phyloP scores from a whole-genome alignment of 2,797 vertebrate species.

The Myiothlypis chrysogaster region DNA sequence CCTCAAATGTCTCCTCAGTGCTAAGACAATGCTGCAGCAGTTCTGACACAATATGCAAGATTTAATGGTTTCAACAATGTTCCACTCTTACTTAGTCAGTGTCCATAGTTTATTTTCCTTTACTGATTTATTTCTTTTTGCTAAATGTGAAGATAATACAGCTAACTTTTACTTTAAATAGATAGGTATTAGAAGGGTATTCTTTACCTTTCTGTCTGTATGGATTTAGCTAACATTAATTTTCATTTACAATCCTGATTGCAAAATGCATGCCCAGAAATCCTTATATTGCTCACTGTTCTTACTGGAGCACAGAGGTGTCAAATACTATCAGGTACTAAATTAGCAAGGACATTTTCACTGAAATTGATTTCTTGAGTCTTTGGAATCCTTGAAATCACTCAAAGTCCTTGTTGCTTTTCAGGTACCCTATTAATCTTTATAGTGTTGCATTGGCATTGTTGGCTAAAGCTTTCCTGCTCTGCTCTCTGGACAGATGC shows the following conservation, averaged over 20 bases:
- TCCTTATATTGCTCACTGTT: constrained; percentile 9
- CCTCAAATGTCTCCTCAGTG: background rate
- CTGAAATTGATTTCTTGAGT: constrained; percentile 81
- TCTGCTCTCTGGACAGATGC: constrained; percentile 18
- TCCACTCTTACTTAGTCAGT: background rate
- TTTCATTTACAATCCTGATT: constrained; percentile 22
- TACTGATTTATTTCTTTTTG: constrained; percentile 21
- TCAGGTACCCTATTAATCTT: constrained; percentile 78
- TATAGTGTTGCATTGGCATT: constrained; percentile 63
- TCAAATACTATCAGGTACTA: constrained; percentile 71
- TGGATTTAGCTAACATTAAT: constrained; percentile 18
- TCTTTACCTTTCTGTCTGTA: background rate
- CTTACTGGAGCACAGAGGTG: constrained; percentile 40
- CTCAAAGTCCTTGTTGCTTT: constrained; percentile 74
- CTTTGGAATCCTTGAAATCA: constrained; percentile 78
- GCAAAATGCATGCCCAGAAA: background rate
- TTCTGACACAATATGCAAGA: background rate
- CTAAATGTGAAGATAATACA: background rate
- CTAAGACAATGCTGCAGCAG: background rate
- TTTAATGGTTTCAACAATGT: background rate
- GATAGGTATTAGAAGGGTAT: background rate
- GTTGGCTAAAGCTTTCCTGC: constrained; percentile 20
- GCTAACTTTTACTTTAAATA: constrained; percentile 17
- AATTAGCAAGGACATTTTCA: constrained; percentile 81
- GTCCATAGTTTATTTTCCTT: background rate